Evolutionary conservation across 1,140 invertebrate species (phyloP).

Genomic region (Caenorhabditis brenneri): DNA sequence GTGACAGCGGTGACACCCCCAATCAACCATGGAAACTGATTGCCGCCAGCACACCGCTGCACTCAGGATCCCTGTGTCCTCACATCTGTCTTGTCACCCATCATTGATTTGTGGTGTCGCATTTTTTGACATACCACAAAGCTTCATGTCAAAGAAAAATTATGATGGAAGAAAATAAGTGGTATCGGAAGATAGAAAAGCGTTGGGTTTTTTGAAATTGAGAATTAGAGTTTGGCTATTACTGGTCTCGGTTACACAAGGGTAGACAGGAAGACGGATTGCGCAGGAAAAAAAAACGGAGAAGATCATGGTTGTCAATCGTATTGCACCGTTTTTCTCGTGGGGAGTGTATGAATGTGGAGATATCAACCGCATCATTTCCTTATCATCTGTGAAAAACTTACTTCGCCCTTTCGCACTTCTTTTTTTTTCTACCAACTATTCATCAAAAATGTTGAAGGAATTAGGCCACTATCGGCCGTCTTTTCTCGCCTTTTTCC

Average conservation of each 20-base stretch:
- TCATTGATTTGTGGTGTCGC: slow-evolving; percentile 17
- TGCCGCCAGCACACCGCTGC: background rate
- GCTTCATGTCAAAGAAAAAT: background rate
- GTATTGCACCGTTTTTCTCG: slow-evolving; percentile 31
- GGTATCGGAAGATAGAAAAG: background rate
- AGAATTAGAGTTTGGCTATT: background rate
- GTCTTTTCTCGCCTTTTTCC: background rate
- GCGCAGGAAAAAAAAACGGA: slow-evolving; percentile 28
- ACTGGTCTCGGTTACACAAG: background rate
- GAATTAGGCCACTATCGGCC: background rate
- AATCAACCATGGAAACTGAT: slow-evolving; percentile 7
- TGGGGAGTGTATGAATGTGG: slow-evolving; percentile 36
- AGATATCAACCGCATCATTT: slow-evolving; percentile 39
- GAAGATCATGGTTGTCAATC: slow-evolving; percentile 39
- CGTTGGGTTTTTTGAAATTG: background rate
- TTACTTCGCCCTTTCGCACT: slow-evolving; percentile 35
- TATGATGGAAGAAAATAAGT: slow-evolving; percentile 12
- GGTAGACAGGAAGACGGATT: slow-evolving; percentile 30
- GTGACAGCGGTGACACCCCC: slow-evolving; percentile 35
- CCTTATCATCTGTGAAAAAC: slow-evolving; percentile 42
- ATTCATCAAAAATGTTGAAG: slow-evolving; percentile 14
- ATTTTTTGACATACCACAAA: slow-evolving; percentile 18
- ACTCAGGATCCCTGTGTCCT: no score
- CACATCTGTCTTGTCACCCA: background rate
- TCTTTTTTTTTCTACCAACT: slow-evolving; percentile 29